A percentile compares a stretch with the other conserved stretches of the same genome.
phyloP scores from a whole-genome alignment of 2,888 invertebrate genomes.

The Rhagonycha fulva region DNA sequence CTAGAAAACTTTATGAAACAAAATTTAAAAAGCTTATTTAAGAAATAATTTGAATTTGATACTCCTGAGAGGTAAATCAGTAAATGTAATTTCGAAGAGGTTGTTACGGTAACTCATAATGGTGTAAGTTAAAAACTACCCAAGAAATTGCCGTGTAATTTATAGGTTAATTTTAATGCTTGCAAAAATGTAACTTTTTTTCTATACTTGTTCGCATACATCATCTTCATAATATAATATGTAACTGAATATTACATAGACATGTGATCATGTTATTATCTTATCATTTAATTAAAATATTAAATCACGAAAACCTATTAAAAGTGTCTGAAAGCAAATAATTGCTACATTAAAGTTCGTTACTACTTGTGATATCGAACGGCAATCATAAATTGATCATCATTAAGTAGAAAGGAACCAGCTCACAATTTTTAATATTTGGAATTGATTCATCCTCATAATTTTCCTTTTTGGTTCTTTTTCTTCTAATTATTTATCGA shows the following conservation, averaged over 20 bases:
- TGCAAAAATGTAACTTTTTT: not conserved
- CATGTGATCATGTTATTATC: not conserved
- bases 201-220: not conserved
- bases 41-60: not conserved
- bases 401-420: not conserved
- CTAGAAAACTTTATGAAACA: not conserved
- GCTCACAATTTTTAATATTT: not conserved
- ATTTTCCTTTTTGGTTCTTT: not conserved
- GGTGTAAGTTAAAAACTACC: not conserved
- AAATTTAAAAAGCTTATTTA: not conserved
- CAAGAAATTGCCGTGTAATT: not conserved
- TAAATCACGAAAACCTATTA: not conserved
- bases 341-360: constrained; percentile 1
- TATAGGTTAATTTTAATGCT: not conserved
- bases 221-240: not conserved
- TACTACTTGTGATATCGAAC: constrained; percentile 1
- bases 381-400: not conserved
- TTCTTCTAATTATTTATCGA: not conserved
- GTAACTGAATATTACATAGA: not conserved
- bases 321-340: not conserved
- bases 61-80: not conserved
- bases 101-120: not conserved
- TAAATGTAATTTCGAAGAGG: not conserved
- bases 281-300: constrained; percentile 3
- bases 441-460: not conserved